These are phyloP conservation scores for Oplegnathus fasciatus DNA, from an alignment of 2,113 vertebrate species.

Conservation along the genomic window DNA sequence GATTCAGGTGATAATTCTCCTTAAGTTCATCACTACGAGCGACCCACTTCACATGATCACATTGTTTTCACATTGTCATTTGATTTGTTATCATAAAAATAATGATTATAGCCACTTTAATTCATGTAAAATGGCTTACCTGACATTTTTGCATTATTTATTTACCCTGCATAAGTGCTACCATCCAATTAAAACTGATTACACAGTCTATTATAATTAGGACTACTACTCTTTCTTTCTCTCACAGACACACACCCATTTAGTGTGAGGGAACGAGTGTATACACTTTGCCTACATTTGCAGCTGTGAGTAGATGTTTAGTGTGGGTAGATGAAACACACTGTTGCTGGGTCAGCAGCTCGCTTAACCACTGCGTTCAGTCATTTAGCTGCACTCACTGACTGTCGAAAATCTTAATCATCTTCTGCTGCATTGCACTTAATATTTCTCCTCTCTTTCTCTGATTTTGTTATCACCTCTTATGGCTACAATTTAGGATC, in stretches of 20 bases:
- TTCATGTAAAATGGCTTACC: not conserved
- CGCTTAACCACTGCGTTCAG: slow-evolving; percentile 47
- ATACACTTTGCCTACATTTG: slow-evolving; percentile 38
- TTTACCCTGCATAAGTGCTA: not conserved
- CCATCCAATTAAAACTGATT: slow-evolving; percentile 10
- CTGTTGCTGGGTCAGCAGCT: slow-evolving; percentile 71
- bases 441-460: slow-evolving; percentile 14
- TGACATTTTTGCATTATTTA: slow-evolving; percentile 1
- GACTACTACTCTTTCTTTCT: not conserved
- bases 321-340: slow-evolving; percentile 57
- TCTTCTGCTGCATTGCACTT: slow-evolving; percentile 38
- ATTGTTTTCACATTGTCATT: not conserved
- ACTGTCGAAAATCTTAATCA: slow-evolving; percentile 52
- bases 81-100: not conserved
- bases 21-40: not conserved
- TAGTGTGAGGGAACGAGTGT: slow-evolving; percentile 38
- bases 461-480: slow-evolving; percentile 40
- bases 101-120: not conserved
- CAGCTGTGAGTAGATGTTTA: slow-evolving; percentile 47
- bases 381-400: slow-evolving; percentile 61
- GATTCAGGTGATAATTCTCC: not conserved
- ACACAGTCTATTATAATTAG: not conserved
- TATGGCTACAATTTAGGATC: slow-evolving; percentile 1
- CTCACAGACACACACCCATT: slow-evolving; percentile 10
- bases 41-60: not conserved